These are phyloP conservation scores for Drosophila anomelani DNA, from an alignment of 2,888 invertebrate species.

Conservation along the genomic window DNA sequence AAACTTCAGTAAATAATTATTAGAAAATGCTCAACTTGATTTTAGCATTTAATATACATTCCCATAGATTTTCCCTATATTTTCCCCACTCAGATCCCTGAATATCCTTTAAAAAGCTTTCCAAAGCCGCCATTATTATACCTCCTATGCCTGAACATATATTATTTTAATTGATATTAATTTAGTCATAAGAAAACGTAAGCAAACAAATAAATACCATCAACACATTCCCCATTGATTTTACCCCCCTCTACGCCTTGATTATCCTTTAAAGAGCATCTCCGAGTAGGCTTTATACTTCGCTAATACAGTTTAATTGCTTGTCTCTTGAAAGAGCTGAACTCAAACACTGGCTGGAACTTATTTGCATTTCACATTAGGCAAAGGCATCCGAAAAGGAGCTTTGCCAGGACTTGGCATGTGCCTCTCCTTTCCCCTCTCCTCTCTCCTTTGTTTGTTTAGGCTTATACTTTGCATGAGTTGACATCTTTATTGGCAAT, in stretches of 20 bases:
- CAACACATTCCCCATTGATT: not conserved
- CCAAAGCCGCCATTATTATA: not conserved
- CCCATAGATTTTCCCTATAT: not conserved
- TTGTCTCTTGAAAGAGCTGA: conserved; percentile 26
- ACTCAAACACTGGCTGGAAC: conserved; percentile 35
- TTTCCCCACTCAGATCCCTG: not conserved
- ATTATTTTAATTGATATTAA: not conserved
- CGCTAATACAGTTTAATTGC: conserved; percentile 27
- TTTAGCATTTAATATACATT: not conserved
- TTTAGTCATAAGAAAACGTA: not conserved
- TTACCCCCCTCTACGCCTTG: too few relatives aligned
- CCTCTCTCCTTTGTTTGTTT: conserved; percentile 54
- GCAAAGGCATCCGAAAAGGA: conserved; percentile 56
- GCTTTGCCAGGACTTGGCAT: conserved; percentile 59
- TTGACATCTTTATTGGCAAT: conserved; percentile 71
- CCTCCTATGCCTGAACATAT: not conserved
- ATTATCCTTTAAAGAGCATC: conserved; percentile 15
- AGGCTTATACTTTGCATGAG: conserved; percentile 61
- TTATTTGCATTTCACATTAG: conserved; percentile 69
- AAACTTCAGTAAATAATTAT: too few relatives aligned
- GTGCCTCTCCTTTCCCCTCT: not conserved
- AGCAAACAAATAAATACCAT: not conserved
- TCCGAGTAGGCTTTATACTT: not conserved
- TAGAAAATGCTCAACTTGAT: not conserved
- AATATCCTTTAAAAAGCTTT: conserved; percentile 7